Evolutionary conservation across 30 jellyfish, hydroid and myxozoan genomes (phyloP).

Genomic region (Hydractinia symbiolongicarpus): DNA sequence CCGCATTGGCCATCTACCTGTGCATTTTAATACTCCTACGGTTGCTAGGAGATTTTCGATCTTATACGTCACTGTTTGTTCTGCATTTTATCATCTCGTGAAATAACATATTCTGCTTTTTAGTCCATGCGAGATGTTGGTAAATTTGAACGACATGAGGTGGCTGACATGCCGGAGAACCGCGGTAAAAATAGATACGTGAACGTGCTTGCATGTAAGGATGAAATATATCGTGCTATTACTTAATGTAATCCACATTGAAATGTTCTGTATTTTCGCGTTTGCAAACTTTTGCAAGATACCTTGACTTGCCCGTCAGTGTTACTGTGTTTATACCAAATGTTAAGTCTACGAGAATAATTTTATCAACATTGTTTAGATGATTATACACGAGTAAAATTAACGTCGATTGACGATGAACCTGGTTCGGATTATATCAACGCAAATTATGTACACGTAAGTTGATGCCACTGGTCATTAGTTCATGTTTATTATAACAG

Average conservation of each 20-base stretch:
- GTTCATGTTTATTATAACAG: neutral
- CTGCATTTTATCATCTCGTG: neutral
- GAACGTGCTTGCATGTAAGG: constrained; percentile 73
- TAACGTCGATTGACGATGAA: constrained; percentile 77
- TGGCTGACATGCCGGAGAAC: constrained; percentile 81
- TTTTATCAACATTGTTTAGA: constrained; percentile 30
- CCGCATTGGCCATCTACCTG: too few species aligned
- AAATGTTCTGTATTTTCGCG: neutral
- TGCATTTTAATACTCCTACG: too few species aligned
- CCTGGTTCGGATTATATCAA: constrained; percentile 94
- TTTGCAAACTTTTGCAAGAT: neutral
- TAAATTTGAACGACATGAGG: constrained; percentile 73
- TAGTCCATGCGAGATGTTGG: constrained; percentile 95
- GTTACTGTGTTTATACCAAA: neutral
- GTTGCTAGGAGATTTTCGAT: too few species aligned
- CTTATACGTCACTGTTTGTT: neutral
- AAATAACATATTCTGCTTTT: neutral
- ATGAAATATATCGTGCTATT: neutral
- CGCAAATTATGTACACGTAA: constrained; percentile 86
- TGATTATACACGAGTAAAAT: constrained; percentile 85
- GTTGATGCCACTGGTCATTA: constrained; percentile 11
- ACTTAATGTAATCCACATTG: too few species aligned
- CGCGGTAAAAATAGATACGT: constrained; percentile 84
- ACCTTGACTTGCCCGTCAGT: neutral
- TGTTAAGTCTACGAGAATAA: neutral